phyloP scores from a whole-genome alignment of 2,888 invertebrate genomes.

The Nephrotoma appendiculata region DNA sequence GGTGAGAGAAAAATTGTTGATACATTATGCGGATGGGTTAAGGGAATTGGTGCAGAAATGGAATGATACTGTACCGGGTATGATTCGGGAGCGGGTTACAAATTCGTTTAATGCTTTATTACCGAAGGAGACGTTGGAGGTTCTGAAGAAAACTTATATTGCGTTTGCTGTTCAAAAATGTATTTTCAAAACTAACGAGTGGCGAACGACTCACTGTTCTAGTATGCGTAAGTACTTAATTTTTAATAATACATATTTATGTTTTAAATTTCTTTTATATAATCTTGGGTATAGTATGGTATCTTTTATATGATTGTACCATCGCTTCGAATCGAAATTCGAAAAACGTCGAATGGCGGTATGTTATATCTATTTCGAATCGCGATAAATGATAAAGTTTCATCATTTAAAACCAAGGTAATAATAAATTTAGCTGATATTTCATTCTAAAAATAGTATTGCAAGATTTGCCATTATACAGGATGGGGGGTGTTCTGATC shows the following conservation, averaged over 20 bases:
- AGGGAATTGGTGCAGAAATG: constrained; percentile 18
- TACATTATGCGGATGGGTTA: constrained; percentile 16
- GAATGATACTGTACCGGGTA: constrained; percentile 19
- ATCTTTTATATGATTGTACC: too few species aligned
- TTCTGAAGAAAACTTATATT: constrained; percentile 36
- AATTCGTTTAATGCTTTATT: constrained; percentile 34
- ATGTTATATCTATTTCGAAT: too few species aligned
- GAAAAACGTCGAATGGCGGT: too few species aligned
- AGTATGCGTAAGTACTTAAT: constrained; percentile 13
- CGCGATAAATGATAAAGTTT: too few species aligned
- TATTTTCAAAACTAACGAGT: constrained; percentile 36
- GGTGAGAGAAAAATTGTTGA: constrained; percentile 5
- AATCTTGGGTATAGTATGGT: too few species aligned
- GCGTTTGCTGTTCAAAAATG: constrained; percentile 37
- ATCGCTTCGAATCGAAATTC: too few species aligned
- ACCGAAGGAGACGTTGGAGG: constrained; percentile 35
- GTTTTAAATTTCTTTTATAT: not conserved
- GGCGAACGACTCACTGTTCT: constrained; percentile 38
- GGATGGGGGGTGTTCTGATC: too few species aligned
- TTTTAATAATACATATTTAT: not conserved
- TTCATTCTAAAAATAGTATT: too few species aligned
- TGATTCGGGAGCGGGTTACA: constrained; percentile 22
- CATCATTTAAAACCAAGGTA: too few species aligned
- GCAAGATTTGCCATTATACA: too few species aligned
- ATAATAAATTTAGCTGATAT: too few species aligned